A percentile compares a stretch with the other conserved stretches of the same genome.
Evolutionary conservation across 2,113 vertebrate genomes (phyloP).

Genomic region (Pyxicephalus adspersus): DNA sequence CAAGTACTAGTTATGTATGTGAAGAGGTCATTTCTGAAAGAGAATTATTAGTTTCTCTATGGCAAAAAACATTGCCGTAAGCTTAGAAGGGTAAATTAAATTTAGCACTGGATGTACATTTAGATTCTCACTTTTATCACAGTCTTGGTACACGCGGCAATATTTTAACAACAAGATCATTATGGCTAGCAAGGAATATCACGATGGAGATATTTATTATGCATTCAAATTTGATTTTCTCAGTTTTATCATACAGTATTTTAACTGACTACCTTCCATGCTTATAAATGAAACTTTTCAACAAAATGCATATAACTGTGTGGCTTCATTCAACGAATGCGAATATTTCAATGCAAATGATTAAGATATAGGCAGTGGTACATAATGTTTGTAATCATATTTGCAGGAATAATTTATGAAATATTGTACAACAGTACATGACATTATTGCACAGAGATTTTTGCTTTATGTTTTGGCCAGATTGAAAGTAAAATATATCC

Average conservation of each 20-base stretch:
- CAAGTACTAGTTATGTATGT: constrained; percentile 51
- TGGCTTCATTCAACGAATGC: no score
- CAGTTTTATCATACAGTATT: constrained; percentile 30
- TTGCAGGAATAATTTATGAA: no score
- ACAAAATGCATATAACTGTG: no score
- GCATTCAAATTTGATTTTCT: constrained; percentile 38
- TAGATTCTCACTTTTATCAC: constrained; percentile 45
- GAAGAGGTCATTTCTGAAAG: constrained; percentile 50
- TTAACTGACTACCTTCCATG: constrained; percentile 17
- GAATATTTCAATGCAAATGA: no score
- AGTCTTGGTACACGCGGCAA: constrained; percentile 40
- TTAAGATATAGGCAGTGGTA: no score
- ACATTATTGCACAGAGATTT: no score
- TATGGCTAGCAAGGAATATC: constrained; percentile 40
- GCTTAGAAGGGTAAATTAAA: constrained; percentile 50
- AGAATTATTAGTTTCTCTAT: constrained; percentile 47
- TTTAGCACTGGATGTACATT: constrained; percentile 50
- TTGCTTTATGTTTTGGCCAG: no score
- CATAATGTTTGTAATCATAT: no score
- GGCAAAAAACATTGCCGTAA: constrained; percentile 41
- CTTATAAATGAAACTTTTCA: background rate
- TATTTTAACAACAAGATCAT: constrained; percentile 52
- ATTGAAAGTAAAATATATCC: no score
- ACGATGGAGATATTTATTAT: constrained; percentile 48
- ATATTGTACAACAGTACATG: no score